A percentile compares a stretch with the other conserved stretches of the same genome.
phyloP scores from a whole-genome alignment of 2,888 invertebrate genomes.

The Copidosoma aretas region DNA sequence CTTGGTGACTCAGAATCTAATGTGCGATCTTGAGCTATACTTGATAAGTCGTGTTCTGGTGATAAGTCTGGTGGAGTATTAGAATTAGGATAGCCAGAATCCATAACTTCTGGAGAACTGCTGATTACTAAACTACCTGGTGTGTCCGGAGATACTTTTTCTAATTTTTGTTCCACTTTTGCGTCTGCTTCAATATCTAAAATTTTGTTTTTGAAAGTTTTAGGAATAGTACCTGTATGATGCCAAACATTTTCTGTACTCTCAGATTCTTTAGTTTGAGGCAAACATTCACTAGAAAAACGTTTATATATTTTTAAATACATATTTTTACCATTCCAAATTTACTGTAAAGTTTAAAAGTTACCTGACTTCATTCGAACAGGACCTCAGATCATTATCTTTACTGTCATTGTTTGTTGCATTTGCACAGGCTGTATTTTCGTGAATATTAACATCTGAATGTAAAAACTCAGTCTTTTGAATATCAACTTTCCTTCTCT shows the following conservation, averaged over 20 bases:
- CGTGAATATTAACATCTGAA: not conserved
- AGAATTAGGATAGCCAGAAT: constrained; percentile 58
- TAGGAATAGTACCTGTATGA: constrained; percentile 24
- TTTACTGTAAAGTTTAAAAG: constrained; percentile 9
- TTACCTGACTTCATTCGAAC: constrained; percentile 30
- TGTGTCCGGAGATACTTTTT: constrained; percentile 42
- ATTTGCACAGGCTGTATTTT: not conserved
- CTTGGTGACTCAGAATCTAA: constrained; percentile 50
- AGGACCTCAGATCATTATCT: not conserved
- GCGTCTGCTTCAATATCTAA: not conserved
- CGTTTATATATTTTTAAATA: constrained; percentile 5
- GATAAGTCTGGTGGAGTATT: constrained; percentile 54
- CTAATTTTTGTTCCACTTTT: constrained; percentile 24
- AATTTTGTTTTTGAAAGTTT: constrained; percentile 13
- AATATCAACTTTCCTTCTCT: constrained; percentile 22
- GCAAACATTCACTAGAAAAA: constrained; percentile 14
- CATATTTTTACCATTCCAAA: constrained; percentile 3
- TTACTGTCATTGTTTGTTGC: not conserved
- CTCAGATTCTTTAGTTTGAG: constrained; percentile 14
- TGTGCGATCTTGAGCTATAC: constrained; percentile 50
- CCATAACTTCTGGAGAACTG: constrained; percentile 56
- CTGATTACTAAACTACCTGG: constrained; percentile 50
- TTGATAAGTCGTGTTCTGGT: constrained; percentile 54
- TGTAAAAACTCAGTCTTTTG: not conserved
- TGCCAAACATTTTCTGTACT: constrained; percentile 18